These are phyloP conservation scores for Eledona agricola DNA, from an alignment of 2,888 invertebrate species.

Conservation along the genomic window DNA sequence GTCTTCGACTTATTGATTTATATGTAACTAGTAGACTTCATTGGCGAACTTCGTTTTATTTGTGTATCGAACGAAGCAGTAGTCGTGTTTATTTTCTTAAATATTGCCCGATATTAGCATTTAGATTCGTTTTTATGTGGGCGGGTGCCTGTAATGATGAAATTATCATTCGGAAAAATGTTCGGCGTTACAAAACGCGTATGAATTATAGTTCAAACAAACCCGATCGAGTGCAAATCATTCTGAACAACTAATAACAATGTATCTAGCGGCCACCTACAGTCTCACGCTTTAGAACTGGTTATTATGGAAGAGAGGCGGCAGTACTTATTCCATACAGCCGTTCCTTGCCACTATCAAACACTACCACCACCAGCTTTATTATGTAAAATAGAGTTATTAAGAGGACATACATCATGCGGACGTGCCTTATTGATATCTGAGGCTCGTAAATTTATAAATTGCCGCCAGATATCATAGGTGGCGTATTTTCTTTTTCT, in stretches of 20 bases:
- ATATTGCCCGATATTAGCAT: too few relatives aligned
- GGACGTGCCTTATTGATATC: conserved; percentile 54
- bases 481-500: conserved; percentile 41
- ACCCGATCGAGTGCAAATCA: conserved; percentile 51
- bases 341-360: conserved; percentile 43
- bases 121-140: too few relatives aligned
- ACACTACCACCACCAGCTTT: conserved; percentile 37
- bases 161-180: conserved; percentile 23
- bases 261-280: conserved; percentile 57
- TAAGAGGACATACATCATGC: conserved; percentile 51
- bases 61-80: too few relatives aligned
- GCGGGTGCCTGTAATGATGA: conserved; percentile 8
- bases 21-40: too few relatives aligned
- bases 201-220: conserved; percentile 45
- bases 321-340: conserved; percentile 35
- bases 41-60: too few relatives aligned
- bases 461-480: conserved; percentile 43
- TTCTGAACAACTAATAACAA: conserved; percentile 53
- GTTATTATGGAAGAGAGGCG: conserved; percentile 48
- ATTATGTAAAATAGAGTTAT: conserved; percentile 54
- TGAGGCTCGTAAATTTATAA: conserved; percentile 48
- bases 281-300: conserved; percentile 55
- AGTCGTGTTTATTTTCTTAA: too few relatives aligned
- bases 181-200: conserved; percentile 37
- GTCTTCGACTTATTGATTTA: too few relatives aligned